A percentile compares a stretch with the other conserved stretches of the same genome.
phyloP scores from a whole-genome alignment of 2,797 vertebrate genomes.

The Coccyzus lansbergi region DNA sequence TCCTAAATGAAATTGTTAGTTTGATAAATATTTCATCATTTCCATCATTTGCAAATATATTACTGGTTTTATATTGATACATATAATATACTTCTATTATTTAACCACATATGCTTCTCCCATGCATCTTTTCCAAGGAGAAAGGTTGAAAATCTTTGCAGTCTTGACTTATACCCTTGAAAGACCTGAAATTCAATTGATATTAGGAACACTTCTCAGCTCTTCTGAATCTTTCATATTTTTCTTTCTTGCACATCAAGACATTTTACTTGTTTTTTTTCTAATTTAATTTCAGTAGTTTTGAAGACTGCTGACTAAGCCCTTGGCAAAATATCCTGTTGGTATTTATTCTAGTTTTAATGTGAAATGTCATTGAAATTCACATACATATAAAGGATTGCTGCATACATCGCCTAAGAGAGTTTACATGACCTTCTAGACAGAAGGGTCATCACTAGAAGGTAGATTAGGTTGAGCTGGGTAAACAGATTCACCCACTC shows the following conservation, averaged over 20 bases:
- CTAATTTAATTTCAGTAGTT: neutral
- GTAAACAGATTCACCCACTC: neutral
- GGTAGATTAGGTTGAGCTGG: neutral
- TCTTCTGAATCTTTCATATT: neutral
- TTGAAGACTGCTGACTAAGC: conserved; percentile 26
- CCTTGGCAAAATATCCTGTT: neutral
- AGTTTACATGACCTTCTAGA: conserved; percentile 35
- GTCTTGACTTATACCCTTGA: neutral
- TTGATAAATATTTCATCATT: neutral
- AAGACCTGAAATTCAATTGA: neutral
- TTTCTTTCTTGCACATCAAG: neutral
- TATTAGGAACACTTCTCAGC: neutral
- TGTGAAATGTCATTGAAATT: conserved; percentile 39
- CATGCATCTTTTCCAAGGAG: neutral
- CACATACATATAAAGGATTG: neutral
- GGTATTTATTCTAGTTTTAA: conserved; percentile 40
- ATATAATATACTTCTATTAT: neutral
- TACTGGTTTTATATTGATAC: neutral
- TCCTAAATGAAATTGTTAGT: neutral
- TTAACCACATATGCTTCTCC: neutral
- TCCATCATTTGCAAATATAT: neutral
- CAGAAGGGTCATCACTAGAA: neutral
- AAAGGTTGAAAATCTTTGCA: neutral
- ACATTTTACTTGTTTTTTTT: neutral
- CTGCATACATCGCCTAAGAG: neutral